Evolutionary conservation across 2,113 vertebrate genomes (phyloP).

Genomic region (Hyperopisus bebe): DNA sequence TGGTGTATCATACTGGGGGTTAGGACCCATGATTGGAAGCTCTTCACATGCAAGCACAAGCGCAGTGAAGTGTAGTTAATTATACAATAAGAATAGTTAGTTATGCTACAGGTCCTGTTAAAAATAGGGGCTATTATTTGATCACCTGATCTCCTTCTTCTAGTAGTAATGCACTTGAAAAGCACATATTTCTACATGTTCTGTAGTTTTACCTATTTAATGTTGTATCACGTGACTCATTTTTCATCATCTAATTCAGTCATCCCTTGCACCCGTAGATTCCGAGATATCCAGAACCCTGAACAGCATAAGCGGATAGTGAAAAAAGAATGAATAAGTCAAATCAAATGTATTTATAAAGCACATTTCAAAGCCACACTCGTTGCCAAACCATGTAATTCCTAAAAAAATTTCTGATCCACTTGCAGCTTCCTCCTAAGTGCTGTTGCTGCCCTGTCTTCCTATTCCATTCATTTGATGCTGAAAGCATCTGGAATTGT

Average conservation of each 20-base stretch:
- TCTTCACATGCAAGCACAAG: background rate
- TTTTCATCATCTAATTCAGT: background rate
- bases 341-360: background rate
- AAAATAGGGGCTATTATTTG: background rate
- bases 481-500: constrained; percentile 90
- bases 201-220: background rate
- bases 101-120: background rate
- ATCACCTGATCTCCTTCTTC: background rate
- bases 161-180: background rate
- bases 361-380: background rate
- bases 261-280: background rate
- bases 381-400: background rate
- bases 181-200: background rate
- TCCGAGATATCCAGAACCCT: background rate
- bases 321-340: background rate
- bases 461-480: constrained; percentile 89
- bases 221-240: background rate
- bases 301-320: background rate
- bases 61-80: background rate
- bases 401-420: background rate
- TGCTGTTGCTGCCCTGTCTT: constrained; percentile 77
- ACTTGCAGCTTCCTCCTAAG: constrained; percentile 79
- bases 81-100: background rate
- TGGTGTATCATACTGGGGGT: background rate
- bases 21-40: background rate